Evolutionary conservation across 2,113 vertebrate genomes (phyloP).

Genomic region (Cheirogaleus medius): DNA sequence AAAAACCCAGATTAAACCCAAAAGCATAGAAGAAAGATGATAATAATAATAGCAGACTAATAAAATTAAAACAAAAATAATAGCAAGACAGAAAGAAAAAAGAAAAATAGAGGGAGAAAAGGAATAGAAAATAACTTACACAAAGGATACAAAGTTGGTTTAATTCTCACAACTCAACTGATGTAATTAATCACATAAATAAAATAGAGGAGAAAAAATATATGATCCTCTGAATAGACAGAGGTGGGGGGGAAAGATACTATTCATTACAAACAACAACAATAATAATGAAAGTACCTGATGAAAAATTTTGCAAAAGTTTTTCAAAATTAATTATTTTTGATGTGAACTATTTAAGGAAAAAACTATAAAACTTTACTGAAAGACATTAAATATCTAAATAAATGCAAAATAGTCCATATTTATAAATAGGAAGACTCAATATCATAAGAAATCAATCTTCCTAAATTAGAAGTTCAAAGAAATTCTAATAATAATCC

Average conservation of each 20-base stretch:
- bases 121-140: neutral
- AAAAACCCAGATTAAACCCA: neutral
- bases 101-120: neutral
- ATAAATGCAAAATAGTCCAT: neutral
- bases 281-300: neutral
- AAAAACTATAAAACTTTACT: neutral
- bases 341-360: neutral
- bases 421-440: neutral
- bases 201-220: neutral
- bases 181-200: neutral
- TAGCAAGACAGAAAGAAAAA: neutral
- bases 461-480: neutral
- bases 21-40: neutral
- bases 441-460: neutral
- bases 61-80: neutral
- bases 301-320: neutral
- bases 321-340: neutral
- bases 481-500: neutral
- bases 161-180: neutral
- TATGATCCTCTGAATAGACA: neutral
- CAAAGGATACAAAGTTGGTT: neutral
- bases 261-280: neutral
- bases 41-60: neutral
- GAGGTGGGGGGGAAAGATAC: fast-evolving
- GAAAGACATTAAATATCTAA: neutral